These are phyloP conservation scores for Hypothenemus hampei DNA, from an alignment of 1,140 invertebrate species.

Conservation along the genomic window DNA sequence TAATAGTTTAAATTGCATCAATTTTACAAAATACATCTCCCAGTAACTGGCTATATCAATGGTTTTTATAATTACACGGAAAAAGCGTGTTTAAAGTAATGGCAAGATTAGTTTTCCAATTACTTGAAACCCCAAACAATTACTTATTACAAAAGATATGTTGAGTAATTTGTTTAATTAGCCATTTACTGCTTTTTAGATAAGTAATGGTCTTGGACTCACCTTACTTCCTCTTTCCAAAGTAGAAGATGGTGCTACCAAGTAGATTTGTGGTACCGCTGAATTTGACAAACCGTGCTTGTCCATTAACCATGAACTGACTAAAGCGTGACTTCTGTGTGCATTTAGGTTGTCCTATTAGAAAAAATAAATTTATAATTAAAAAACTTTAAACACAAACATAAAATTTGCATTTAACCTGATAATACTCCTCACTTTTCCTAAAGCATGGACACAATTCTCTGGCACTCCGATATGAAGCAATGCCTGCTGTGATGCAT, in stretches of 20 bases:
- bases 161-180: too few relatives aligned
- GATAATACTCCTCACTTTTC: constrained; percentile 40
- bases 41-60: too few relatives aligned
- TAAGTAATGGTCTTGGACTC: too few relatives aligned
- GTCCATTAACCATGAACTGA: constrained; percentile 52
- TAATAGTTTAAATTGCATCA: too few relatives aligned
- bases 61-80: too few relatives aligned
- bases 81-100: too few relatives aligned
- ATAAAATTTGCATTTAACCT: constrained; percentile 8
- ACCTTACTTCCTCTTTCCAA: constrained; percentile 40
- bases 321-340: constrained; percentile 49
- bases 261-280: constrained; percentile 35
- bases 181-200: too few relatives aligned
- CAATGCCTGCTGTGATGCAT: constrained; percentile 50
- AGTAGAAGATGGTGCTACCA: constrained; percentile 36
- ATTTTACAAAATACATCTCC: too few relatives aligned
- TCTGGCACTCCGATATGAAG: constrained; percentile 51
- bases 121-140: too few relatives aligned
- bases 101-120: too few relatives aligned
- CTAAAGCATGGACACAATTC: constrained; percentile 54
- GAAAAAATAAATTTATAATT: constrained; percentile 1
- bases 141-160: too few relatives aligned
- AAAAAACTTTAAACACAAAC: background rate
- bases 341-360: constrained; percentile 25
- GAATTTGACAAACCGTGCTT: constrained; percentile 40